Base-by-base conservation (phyloP, 30 jellyfish, hydroid and myxozoan species). In the Morbakka virulenta region DNA sequence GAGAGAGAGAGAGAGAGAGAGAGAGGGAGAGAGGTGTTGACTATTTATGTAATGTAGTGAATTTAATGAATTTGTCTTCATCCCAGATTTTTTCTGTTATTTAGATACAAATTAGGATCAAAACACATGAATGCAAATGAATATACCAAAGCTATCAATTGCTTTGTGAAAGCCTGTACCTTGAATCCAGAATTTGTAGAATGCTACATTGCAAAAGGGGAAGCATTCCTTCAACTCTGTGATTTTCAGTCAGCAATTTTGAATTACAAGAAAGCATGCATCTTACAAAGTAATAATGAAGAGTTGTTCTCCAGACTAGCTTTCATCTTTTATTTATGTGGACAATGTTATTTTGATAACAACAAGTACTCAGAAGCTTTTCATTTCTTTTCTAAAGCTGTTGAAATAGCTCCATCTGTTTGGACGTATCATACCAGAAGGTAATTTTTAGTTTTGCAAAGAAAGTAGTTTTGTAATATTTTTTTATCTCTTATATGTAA, bases 191-290 rank as follows among this genome's bases (percentile, higher is more conserved):
- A 89, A 4, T 67, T 73, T 49, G 28, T 30, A 2, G 84, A 89
- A 36, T 69, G 36, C 27, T 82, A 67, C 35, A 51, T 62, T 3
- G 36, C 61, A 48, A 87, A 82, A 67, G 97, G 93, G 0, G 94
- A 89, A 57, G 83, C 95, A 27, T 89, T 57, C 67, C 74, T 89
- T 24, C 84, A 76, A 2, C 17, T 82, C 32, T 89, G 96, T 57
- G 97, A 89, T 36, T 89, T 69, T 63, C 93, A 82, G 35, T 89
- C 97, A 11, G 97, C 97, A 4, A 71, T 89, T 20, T 32, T 77
- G 31, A 72, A 77, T 47, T 89, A 76, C 87, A 82, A 78, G 52
- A 47, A 75, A 35, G 97, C 90, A 0, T 89, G 97, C 80, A 70
- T 77, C 33, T 41, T 89, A 31, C 80, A 83, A 28, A 93, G 95